These are phyloP conservation scores for Salarias fasciatus DNA, from an alignment of 2,797 vertebrate species.

Conservation along the genomic window DNA sequence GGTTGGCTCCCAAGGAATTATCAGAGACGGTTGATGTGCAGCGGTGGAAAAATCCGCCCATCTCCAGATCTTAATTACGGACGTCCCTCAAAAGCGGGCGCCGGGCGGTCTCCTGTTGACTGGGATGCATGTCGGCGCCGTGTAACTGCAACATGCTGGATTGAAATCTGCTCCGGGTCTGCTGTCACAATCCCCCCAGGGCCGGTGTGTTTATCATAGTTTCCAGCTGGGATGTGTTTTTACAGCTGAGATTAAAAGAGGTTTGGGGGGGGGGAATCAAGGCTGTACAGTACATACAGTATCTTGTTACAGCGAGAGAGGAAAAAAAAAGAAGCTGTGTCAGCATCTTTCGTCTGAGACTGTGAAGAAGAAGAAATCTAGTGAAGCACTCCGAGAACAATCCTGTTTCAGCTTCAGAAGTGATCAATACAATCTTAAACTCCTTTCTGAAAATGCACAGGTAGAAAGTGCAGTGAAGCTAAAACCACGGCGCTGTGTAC, in stretches of 20 bases:
- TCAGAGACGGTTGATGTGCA: conserved; percentile 34
- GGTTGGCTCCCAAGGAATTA: conserved; percentile 65
- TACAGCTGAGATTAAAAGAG: conserved; percentile 10
- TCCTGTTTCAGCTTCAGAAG: too few relatives aligned
- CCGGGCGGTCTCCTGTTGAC: conserved; percentile 17
- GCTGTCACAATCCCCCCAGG: neutral
- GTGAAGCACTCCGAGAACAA: too few relatives aligned
- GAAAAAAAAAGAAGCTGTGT: too few relatives aligned
- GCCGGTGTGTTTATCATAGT: conserved; percentile 8
- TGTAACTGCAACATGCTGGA: conserved; percentile 22
- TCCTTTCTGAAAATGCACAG: neutral
- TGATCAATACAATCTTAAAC: too few relatives aligned
- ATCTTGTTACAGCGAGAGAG: too few relatives aligned
- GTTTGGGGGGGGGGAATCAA: too few relatives aligned
- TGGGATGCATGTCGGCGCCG: conserved; percentile 19
- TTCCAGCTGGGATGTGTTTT: conserved; percentile 23
- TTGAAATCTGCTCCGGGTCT: conserved; percentile 16
- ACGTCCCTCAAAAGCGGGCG: conserved; percentile 31
- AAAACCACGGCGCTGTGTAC: neutral
- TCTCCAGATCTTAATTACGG: conserved; percentile 40
- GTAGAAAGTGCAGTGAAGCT: neutral
- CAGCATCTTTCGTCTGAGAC: too few relatives aligned
- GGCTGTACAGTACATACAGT: too few relatives aligned
- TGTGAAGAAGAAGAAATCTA: too few relatives aligned
- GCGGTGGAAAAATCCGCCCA: conserved; percentile 40